phyloP scores from a whole-genome alignment of 2,797 vertebrate species.

The Chaunax sp. region DNA sequence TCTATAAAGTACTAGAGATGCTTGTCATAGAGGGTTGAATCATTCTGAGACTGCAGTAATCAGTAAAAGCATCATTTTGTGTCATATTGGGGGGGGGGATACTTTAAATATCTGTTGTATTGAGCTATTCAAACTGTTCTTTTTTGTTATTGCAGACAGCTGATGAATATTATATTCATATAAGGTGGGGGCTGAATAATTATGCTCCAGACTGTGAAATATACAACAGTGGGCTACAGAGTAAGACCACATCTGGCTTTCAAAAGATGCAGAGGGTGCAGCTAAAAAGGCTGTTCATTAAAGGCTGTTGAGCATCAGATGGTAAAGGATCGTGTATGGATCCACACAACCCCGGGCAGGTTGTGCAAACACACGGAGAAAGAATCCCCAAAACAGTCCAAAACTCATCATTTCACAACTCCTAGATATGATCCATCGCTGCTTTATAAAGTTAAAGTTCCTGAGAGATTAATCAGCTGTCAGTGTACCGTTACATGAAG shows the following conservation, averaged over 20 bases:
- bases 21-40: too few relatives aligned
- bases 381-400: constrained; percentile 61
- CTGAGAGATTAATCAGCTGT: not conserved
- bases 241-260: constrained; percentile 44
- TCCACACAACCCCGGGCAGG: constrained; percentile 37
- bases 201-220: too few relatives aligned
- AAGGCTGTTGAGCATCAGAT: constrained; percentile 46
- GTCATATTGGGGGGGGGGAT: too few relatives aligned
- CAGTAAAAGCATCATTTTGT: too few relatives aligned
- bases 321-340: constrained; percentile 59
- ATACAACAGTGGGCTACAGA: too few relatives aligned
- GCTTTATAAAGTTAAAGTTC: constrained; percentile 17
- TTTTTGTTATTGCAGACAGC: too few relatives aligned
- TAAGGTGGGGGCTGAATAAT: too few relatives aligned
- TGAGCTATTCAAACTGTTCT: too few relatives aligned
- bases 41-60: too few relatives aligned
- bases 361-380: constrained; percentile 34
- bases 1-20: too few relatives aligned
- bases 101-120: too few relatives aligned
- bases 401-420: constrained; percentile 61
- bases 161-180: too few relatives aligned
- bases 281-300: constrained; percentile 28
- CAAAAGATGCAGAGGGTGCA: constrained; percentile 26
- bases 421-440: constrained; percentile 31
- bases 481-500: constrained; percentile 35